Evolutionary conservation across 1,140 invertebrate species (phyloP), one percentile per base, ranked within the genome.

Genomic region (Semibalanus balanoides): DNA sequence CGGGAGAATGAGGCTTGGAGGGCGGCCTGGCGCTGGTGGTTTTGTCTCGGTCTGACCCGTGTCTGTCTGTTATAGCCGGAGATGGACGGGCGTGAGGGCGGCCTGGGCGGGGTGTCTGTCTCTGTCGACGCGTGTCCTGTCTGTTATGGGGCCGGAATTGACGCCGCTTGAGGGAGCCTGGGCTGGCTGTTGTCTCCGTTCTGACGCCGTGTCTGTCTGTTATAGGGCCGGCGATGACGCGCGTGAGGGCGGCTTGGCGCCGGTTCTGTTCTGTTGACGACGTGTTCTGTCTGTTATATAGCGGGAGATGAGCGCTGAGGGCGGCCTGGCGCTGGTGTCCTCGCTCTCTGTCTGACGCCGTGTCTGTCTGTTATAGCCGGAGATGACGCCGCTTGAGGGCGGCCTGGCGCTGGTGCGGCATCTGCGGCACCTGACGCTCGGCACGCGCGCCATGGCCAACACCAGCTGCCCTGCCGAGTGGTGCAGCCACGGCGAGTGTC

Each of bases 401-500:
- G 84, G 84, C 80, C 80, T 86, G 76, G 84, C 85, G 75, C 78
- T 85, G 79, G 80, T 85, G 30, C 79, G 84, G 69, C 83, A 84
- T 79, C 84, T 84, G 79, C 83, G 85, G n/a, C 83, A 85, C 79
- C 85, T 86, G 84, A 82, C 83, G 74, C 85, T 84, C 83, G 84
- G 84, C 76, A 70, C 40, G n/a, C 74, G 75, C 29, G 74, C 74
- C 64, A 74, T 76, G 40, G 31, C 75, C 74, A 83, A 78, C 76
- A 78, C 77, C 64, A 80, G 76, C 74, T 87, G 86, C 79, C 84
- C 84, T 74, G 85, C 85, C 74, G 90, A 91, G 83, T 95, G 92
- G 85, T 93, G 90, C 78, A 93, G 93, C n/a, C 90, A 92, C 77
- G 94, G 94, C 19, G 92, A 94, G 84, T 96, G 94, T 83, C 88